Conservation (phyloP, 2,888 invertebrate species). For the Pyrochroa serraticornis region DNA sequence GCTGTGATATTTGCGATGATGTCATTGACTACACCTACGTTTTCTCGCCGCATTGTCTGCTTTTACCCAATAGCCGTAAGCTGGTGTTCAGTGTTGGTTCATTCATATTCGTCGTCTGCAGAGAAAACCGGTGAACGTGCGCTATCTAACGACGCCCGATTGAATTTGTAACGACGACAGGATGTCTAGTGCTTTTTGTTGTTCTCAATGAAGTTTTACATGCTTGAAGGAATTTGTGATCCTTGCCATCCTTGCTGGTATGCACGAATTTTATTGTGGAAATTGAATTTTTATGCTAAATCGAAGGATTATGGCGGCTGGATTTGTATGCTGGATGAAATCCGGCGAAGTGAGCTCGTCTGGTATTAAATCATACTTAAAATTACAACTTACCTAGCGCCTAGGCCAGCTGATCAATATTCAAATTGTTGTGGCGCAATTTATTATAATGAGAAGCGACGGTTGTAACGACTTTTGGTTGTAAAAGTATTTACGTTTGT, state of each 20-base stretch:
- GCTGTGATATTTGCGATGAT: conserved; percentile 24
- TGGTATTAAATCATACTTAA: too few species aligned
- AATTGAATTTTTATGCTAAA: conserved; percentile 2
- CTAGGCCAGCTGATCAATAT: conserved; percentile 2
- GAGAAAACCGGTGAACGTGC: conserved; percentile 16
- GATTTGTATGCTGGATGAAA: conserved; percentile 2
- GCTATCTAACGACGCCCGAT: conserved; percentile 20
- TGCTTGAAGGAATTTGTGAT: conserved; percentile 9
- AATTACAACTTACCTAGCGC: too few species aligned
- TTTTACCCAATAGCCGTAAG: conserved; percentile 17
- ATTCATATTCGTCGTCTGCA: conserved; percentile 7
- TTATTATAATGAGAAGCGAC: neutral
- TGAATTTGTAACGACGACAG: conserved; percentile 22
- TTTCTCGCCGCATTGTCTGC: conserved; percentile 28
- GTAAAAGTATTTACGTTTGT: too few species aligned
- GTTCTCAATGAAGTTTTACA: conserved; percentile 11
- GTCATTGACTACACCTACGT: conserved; percentile 29
- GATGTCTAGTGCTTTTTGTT: conserved; percentile 19
- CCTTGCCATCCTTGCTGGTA: conserved; percentile 3
- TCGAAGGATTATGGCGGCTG: neutral
- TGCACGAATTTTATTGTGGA: conserved; percentile 3
- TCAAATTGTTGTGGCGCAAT: neutral
- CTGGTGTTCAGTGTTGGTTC: conserved; percentile 13
- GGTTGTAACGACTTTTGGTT: too few species aligned
- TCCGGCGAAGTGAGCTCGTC: too few species aligned